Evolutionary conservation across 1,140 invertebrate species (phyloP).

Genomic region (Archegozetes longisetosus): DNA sequence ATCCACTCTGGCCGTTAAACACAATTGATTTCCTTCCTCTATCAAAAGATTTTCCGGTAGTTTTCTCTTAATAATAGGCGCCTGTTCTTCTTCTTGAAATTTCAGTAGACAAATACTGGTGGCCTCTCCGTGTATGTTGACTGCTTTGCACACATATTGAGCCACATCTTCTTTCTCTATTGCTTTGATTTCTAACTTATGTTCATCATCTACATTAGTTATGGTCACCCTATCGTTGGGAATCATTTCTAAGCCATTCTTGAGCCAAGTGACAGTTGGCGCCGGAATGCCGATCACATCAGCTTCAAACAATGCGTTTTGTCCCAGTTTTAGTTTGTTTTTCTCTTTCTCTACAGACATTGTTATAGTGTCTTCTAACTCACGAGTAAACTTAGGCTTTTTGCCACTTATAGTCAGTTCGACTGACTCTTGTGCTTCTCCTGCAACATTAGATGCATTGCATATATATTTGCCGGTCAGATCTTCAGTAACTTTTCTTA

Average conservation of each 20-base stretch:
- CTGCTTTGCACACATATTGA: slow-evolving; percentile 15
- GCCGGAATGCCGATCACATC: slow-evolving; percentile 7
- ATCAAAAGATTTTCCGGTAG: neutral
- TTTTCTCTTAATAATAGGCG: slow-evolving; percentile 13
- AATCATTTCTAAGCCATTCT: slow-evolving; percentile 12
- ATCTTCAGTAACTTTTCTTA: slow-evolving; percentile 31
- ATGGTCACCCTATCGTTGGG: slow-evolving; percentile 7
- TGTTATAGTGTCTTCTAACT: slow-evolving; percentile 8
- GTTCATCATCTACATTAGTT: slow-evolving; percentile 8
- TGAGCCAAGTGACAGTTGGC: slow-evolving; percentile 16
- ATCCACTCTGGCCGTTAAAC: slow-evolving; percentile 42
- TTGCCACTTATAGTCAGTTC: neutral
- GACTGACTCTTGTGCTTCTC: slow-evolving; percentile 34
- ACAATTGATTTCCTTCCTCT: slow-evolving; percentile 41
- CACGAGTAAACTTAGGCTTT: slow-evolving; percentile 4
- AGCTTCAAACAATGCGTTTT: slow-evolving; percentile 12
- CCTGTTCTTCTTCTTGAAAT: slow-evolving; percentile 6
- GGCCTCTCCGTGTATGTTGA: slow-evolving; percentile 17
- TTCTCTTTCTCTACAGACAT: slow-evolving; percentile 7
- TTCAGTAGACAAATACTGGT: slow-evolving; percentile 4
- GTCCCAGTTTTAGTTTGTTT: slow-evolving; percentile 5
- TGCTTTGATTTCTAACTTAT: slow-evolving; percentile 14
- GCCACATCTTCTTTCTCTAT: slow-evolving; percentile 17
- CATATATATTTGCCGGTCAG: slow-evolving; percentile 38
- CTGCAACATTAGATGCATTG: slow-evolving; percentile 38